These are phyloP conservation scores for Forbesichthys papilliferus DNA, from an alignment of 2,113 vertebrate genomes.

Conservation along the genomic window DNA sequence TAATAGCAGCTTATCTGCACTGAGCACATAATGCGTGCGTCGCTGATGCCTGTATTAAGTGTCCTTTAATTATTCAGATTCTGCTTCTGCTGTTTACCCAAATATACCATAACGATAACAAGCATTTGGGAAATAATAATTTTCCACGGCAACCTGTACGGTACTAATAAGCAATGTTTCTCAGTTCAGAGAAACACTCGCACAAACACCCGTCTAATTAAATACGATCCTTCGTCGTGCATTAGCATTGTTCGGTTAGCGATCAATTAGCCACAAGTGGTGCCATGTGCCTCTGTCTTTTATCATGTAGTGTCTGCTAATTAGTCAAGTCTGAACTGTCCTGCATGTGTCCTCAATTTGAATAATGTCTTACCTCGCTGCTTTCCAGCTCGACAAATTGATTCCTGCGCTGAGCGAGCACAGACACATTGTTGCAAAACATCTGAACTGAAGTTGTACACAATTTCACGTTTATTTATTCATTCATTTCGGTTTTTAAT, in stretches of 20 bases:
- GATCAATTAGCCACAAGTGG: constrained; percentile 48
- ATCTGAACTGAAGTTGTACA: too few relatives aligned
- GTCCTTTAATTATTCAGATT: constrained; percentile 23
- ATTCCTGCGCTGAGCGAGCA: background rate
- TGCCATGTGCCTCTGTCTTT: constrained; percentile 35
- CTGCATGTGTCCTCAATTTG: constrained; percentile 19
- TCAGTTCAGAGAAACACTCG: background rate
- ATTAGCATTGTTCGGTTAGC: constrained; percentile 41
- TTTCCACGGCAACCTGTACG: constrained; percentile 5
- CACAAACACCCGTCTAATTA: constrained; percentile 35
- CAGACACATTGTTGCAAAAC: too few relatives aligned
- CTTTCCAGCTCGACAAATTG: too few relatives aligned
- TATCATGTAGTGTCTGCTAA: constrained; percentile 33
- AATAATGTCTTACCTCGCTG: background rate
- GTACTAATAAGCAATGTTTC: constrained; percentile 10
- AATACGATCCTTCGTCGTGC: constrained; percentile 35
- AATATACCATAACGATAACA: constrained; percentile 28
- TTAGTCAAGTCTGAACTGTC: constrained; percentile 29
- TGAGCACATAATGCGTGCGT: constrained; percentile 1
- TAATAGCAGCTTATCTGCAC: background rate
- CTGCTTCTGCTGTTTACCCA: background rate
- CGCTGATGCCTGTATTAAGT: background rate
- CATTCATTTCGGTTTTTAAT: too few relatives aligned
- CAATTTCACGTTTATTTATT: too few relatives aligned
- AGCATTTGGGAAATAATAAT: constrained; percentile 5